Evolutionary conservation across 1,140 invertebrate genomes (phyloP).

Genomic region (Diachasmimorpha longicaudata): DNA sequence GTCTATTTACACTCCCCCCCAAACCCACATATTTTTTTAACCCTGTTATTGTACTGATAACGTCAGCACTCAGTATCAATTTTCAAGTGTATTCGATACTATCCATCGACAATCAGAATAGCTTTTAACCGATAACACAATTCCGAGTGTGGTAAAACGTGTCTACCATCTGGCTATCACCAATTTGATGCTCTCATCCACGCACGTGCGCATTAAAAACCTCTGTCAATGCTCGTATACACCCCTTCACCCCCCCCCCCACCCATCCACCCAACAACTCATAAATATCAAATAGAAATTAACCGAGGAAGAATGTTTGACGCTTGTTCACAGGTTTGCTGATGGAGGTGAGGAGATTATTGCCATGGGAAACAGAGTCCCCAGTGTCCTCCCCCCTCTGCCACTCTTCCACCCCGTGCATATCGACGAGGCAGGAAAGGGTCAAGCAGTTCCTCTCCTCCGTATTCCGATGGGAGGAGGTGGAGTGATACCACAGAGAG

Average conservation of each 20-base stretch:
- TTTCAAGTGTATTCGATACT: conserved; percentile 10
- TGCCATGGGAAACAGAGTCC: conserved; percentile 27
- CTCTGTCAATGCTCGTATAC: background rate
- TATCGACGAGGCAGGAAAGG: conserved; percentile 6
- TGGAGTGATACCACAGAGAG: conserved; percentile 54
- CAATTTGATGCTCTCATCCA: background rate
- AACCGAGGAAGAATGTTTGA: background rate
- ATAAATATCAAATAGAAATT: background rate
- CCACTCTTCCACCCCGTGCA: too few species aligned
- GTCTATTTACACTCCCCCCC: too few species aligned
- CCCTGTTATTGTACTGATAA: background rate
- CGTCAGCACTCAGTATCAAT: conserved; percentile 14
- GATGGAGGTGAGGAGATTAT: background rate
- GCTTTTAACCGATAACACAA: conserved; percentile 31
- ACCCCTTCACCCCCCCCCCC: too few species aligned
- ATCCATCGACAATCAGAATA: conserved; percentile 18
- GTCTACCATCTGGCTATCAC: conserved; percentile 22
- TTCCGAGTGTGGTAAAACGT: conserved; percentile 24
- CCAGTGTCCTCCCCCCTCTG: too few species aligned
- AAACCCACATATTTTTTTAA: background rate
- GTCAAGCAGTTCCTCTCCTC: conserved; percentile 14
- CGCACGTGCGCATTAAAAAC: conserved; percentile 12
- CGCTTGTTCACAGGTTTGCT: background rate
- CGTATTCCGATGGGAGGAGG: conserved; percentile 7
- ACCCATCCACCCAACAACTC: background rate